These are phyloP conservation scores for Bubo bubo DNA, from an alignment of 2,113 vertebrate species.

Conservation along the genomic window DNA sequence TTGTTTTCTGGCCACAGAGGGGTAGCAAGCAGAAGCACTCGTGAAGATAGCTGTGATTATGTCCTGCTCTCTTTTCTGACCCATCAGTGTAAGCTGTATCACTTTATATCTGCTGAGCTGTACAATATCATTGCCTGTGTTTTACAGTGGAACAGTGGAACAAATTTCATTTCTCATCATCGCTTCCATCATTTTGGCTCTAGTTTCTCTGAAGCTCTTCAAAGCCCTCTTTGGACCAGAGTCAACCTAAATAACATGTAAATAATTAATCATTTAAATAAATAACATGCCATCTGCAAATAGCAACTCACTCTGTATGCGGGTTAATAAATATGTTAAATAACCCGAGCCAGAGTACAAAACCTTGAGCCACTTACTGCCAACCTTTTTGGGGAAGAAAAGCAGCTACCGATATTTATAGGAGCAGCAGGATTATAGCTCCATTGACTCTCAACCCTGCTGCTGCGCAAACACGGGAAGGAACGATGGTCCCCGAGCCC, in stretches of 20 bases:
- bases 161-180: not conserved
- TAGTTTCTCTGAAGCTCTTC: not conserved
- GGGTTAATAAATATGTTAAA: slow-evolving; percentile 42
- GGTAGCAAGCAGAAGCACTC: not conserved
- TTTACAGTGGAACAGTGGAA: not conserved
- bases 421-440: not conserved
- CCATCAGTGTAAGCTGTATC: not conserved
- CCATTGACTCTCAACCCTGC: not conserved
- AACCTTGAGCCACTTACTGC: not conserved
- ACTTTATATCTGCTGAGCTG: not conserved
- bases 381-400: not conserved
- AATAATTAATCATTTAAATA: slow-evolving; percentile 70
- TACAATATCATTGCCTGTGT: not conserved
- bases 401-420: not conserved
- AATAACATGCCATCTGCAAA: slow-evolving; percentile 48
- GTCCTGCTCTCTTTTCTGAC: not conserved
- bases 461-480: not conserved
- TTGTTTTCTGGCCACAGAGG: not conserved
- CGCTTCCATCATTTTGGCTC: not conserved
- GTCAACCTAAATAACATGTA: slow-evolving; percentile 52
- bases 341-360: not conserved
- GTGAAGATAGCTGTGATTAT: not conserved
- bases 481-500: not conserved
- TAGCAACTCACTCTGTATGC: accelerated
- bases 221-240: slow-evolving; percentile 20